phyloP scores from a whole-genome alignment of 2,797 vertebrate species.

The Phataginus tricuspis region DNA sequence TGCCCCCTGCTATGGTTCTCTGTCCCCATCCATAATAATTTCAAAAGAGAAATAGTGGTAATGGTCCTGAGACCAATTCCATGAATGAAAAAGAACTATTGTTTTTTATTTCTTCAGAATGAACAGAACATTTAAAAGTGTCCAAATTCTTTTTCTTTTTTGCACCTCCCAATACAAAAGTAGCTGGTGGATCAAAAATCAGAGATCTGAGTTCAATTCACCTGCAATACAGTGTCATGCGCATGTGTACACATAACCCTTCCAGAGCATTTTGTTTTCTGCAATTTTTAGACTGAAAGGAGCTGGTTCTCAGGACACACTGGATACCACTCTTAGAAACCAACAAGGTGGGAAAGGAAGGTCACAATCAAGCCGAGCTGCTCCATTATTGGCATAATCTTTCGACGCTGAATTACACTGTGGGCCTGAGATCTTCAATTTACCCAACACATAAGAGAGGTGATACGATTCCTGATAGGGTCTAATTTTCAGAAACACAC shows the following conservation, averaged over 20 bases:
- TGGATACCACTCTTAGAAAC: not conserved
- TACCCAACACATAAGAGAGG: fast-evolving
- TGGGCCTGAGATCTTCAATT: not conserved
- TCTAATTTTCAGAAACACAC: not conserved
- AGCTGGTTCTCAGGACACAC: fast-evolving
- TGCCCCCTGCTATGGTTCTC: not conserved
- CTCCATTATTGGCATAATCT: no score
- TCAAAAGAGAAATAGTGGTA: not conserved
- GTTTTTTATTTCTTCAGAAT: not conserved
- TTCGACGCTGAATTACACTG: no score
- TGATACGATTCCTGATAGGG: not conserved
- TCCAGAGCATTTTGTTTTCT: not conserved
- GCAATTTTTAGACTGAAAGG: not conserved
- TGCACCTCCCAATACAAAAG: not conserved
- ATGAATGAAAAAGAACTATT: not conserved
- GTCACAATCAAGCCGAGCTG: fast-evolving
- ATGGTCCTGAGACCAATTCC: not conserved
- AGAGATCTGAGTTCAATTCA: not conserved
- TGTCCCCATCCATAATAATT: not conserved
- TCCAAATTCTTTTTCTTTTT: not conserved
- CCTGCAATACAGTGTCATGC: not conserved
- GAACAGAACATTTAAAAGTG: not conserved
- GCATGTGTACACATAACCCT: not conserved
- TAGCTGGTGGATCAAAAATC: not conserved
- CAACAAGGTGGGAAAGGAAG: fast-evolving